Base-by-base conservation (phyloP, 2,113 vertebrate species). In the Physeter macrocephalus region DNA sequence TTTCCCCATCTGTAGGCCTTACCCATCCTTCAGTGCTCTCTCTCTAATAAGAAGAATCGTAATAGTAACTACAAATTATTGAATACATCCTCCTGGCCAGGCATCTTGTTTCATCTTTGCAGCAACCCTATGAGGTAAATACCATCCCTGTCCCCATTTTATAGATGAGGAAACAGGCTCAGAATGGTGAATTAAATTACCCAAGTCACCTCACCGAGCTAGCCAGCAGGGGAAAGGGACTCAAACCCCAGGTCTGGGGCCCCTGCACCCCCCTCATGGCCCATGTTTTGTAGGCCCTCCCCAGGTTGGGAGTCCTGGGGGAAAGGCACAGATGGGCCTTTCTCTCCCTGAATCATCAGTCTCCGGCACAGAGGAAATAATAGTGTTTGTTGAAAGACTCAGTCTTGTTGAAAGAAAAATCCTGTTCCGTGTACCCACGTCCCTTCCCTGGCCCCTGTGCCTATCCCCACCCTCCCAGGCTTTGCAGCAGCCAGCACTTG, bases 331-430 rank as follows among this genome's bases (percentile, higher is more conserved):
- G 61, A 10, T 29, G 43, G 13, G 74, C 14, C 10, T 64, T 84
- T 93, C 62, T 3, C 49, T 94, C 49, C 71, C 61, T 20, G 34
- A 85, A 66, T 86, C 82, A 46, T 88, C 29, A 1, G 18, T 81
- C 64, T 84, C 72, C 64, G n/a, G 52, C 41, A 82, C 84, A 84
- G 83, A 95, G 46, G 46, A 96, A 94, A 94, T 54, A 80, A 90
- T 15, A 69, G 66, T 57, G 21, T 92, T 82, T 95, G 71, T 82
- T 86, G 52, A 84, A 90, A 87, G 93, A 75, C 36, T 62, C 75
- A 69, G 59, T 54, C 67, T 87, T 69, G 69, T 94, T 94, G 93
- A 66, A 95, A 97, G 59, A 49, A 39, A 72, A 71, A 39, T 61
- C 61, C 80, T 83, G 81, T 87, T 94, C 75, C 59, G 39, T 23